Base-by-base conservation (phyloP, 2,888 invertebrate species). In the Stenodera caucasica region DNA sequence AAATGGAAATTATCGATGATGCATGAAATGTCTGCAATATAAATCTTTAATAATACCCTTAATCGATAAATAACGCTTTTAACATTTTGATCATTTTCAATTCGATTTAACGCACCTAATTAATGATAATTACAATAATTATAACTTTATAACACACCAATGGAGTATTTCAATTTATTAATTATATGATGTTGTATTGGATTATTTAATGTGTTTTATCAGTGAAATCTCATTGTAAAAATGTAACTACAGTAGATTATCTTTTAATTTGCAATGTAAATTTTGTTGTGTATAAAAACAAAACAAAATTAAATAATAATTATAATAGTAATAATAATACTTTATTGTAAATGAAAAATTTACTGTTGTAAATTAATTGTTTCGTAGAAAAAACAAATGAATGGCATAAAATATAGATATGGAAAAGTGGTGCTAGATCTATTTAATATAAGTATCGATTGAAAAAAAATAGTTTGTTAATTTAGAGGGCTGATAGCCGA, bases 121-220 rank as follows among this genome's bases (percentile, higher is more conserved):
- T 60, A 53, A 52, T 49, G 45, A 53, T 60, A 60, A 60, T 60
- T 53, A 56, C 49, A 55, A 35, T 59, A 59, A 59, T 59, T 55
- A 55, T 32, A 33, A 55, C 45, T 55, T 59, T 59, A 59, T 54
- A 52, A 35, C 49, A 29, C 37, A 33, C 15, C 21, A 53, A 40
- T 45, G 30, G 21, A 35, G 35, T 11, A 32, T 15, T 9, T 15
- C 37, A 11, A 52, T 55, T 59, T 60, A 54, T 33, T 52, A 55
- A 59, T 55, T 59, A 26, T 55, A 51, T 50, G 55, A 55, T 55
- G 51, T 59, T 40, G 37, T 14, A 29, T 40, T 59, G 35, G 51
- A 59, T 32, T 58, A 33, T 59, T 58, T 54, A 37, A 58, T 49
- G 58, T 37, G 37, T 58, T 58, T 53, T 49, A 57, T 52, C 52